Evolutionary conservation across 2,888 invertebrate genomes (phyloP), one percentile per base, ranked within the genome.

Genomic region (Amphiduros pacificus): DNA sequence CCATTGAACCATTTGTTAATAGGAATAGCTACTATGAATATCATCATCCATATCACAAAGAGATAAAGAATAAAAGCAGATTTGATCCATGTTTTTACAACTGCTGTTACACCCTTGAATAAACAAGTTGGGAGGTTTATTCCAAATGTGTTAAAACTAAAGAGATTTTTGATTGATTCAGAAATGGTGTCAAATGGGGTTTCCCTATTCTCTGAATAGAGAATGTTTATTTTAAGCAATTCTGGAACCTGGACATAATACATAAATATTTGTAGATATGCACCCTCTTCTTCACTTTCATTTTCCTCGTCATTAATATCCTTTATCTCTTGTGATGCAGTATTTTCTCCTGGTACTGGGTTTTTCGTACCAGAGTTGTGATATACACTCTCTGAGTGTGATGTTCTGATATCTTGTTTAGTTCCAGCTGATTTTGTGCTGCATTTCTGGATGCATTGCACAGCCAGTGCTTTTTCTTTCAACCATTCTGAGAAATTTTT

Each of bases 201-300:
- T 5, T 49, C 49, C 17, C 49, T 44, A 22, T 49, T 49, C 27
- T 31, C 49, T 3, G 28, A n/a, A 26, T 57, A 44, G 6, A 49
- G 22, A 22, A 57, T 44, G 31, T 36, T 41, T 17, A 57, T 28
- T 32, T 59, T 55, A 5, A 66, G 60, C 22, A 66, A 41, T 2
- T 52, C 29, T 27, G 64, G 41, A 20, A 59, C 62, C 51, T 66
- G 66, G 31, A 66, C 49, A 31, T 69, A 66, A 50, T 66, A 66
- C 64, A 66, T 64, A 50, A 66, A 64, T 6, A 64, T 62, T 40
- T 65, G 63, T 26, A 66, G 49, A 49, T 57, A 57, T 2, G 48
- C 57, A 2, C 48, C 49, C 24, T 57, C 57, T 20, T 28, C 5
- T 2, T 22, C 27, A 2, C 27, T 27, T 27, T 5, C 27, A n/a